Conservation (phyloP, 2,797 vertebrate genomes). For the Caiman crocodilus region DNA sequence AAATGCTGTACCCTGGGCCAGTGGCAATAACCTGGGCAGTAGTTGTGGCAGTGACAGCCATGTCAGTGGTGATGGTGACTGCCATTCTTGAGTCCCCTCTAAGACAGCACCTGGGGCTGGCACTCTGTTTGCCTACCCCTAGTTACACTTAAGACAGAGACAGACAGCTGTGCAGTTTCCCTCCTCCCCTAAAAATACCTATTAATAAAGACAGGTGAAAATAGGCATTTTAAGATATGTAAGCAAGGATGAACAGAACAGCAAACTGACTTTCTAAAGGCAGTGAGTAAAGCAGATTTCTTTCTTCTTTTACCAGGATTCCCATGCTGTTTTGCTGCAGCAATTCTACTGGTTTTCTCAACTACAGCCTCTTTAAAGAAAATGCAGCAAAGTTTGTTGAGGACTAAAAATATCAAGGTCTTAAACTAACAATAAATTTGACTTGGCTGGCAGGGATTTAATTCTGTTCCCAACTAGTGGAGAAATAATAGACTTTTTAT, state of each 20-base stretch:
- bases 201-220: neutral
- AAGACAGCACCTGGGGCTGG: too few relatives aligned
- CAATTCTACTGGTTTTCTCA: neutral
- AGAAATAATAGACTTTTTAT: constrained; percentile 36
- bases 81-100: too few relatives aligned
- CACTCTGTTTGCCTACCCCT: too few relatives aligned
- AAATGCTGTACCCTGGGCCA: too few relatives aligned
- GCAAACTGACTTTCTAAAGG: neutral
- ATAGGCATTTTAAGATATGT: neutral
- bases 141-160: too few relatives aligned
- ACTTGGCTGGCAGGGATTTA: constrained; percentile 26
- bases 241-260: neutral
- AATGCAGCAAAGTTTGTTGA: neutral
- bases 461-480: neutral
- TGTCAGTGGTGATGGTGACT: too few relatives aligned
- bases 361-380: constrained; percentile 9
- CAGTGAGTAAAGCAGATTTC: neutral
- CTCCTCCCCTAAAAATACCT: neutral
- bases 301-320: neutral
- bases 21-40: too few relatives aligned
- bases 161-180: neutral
- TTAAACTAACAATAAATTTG: neutral
- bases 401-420: constrained; percentile 32
- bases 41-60: too few relatives aligned
- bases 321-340: neutral